phyloP scores from a whole-genome alignment of 2,113 vertebrate species.

The Chionis minor region DNA sequence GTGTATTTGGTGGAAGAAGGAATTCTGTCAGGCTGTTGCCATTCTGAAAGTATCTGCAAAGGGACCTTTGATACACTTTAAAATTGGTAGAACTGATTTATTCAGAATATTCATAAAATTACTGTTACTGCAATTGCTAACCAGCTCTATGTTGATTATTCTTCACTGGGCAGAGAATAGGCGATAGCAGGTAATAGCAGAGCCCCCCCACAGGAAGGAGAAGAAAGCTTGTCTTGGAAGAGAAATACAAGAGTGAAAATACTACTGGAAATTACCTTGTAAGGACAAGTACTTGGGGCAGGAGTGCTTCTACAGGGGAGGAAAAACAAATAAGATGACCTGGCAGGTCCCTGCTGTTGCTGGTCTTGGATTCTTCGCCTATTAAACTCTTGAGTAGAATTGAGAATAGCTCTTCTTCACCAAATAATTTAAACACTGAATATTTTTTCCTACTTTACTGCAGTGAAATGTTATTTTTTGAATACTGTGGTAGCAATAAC shows the following conservation, averaged over 20 bases:
- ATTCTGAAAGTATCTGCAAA: neutral
- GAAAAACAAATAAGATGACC: neutral
- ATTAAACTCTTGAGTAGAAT: neutral
- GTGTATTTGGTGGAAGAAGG: neutral
- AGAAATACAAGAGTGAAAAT: neutral
- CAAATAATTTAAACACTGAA: neutral
- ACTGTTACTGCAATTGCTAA: neutral
- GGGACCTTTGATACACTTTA: neutral
- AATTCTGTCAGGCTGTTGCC: neutral
- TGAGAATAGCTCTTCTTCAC: neutral
- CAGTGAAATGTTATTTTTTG: neutral
- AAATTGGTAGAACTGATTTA: neutral
- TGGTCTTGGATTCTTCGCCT: neutral
- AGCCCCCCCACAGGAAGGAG: neutral
- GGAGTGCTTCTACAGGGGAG: neutral
- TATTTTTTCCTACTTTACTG: neutral
- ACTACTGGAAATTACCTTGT: neutral
- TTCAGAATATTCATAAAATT: neutral
- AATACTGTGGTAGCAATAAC: neutral
- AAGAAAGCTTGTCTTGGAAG: neutral
- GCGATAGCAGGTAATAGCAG: neutral
- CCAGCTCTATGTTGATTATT: neutral
- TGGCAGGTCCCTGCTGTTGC: neutral
- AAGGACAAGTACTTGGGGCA: neutral
- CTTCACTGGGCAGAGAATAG: neutral